phyloP scores from a whole-genome alignment of 2,113 vertebrate genomes.

The Motacilla tschutschensis region DNA sequence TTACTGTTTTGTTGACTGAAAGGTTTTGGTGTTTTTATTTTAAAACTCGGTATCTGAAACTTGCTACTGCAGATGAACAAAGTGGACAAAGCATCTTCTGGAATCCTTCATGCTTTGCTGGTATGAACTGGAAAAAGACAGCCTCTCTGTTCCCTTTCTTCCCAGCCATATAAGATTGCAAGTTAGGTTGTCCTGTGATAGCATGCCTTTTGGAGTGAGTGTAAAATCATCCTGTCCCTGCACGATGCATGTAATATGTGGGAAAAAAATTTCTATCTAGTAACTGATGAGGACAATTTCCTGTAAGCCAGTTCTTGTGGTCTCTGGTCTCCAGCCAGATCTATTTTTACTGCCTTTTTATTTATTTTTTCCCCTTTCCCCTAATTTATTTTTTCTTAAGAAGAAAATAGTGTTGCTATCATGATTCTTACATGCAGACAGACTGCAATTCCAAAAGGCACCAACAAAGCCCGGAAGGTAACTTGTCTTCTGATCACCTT shows the following conservation, averaged over 20 bases:
- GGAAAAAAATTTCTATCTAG: slow-evolving; percentile 22
- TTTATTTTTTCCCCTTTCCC: neutral
- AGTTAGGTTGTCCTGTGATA: neutral
- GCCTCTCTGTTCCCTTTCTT: neutral
- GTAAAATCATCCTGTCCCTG: neutral
- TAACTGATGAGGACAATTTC: slow-evolving; percentile 64
- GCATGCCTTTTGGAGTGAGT: neutral
- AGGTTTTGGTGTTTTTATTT: neutral
- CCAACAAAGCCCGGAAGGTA: neutral
- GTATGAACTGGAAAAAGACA: neutral
- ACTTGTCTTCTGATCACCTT: neutral
- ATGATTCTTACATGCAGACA: neutral
- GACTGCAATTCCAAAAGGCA: slow-evolving; percentile 7
- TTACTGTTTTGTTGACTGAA: neutral
- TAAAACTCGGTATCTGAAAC: neutral
- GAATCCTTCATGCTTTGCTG: neutral
- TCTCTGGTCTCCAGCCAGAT: slow-evolving; percentile 67
- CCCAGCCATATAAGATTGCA: fast-evolving
- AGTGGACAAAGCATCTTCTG: neutral
- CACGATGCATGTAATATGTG: neutral
- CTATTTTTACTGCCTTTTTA: slow-evolving; percentile 56
- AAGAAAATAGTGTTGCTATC: neutral
- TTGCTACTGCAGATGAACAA: neutral
- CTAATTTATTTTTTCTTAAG: neutral
- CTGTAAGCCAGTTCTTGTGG: slow-evolving; percentile 61